Conservation (phyloP, 2,797 vertebrate species). For the Tarsius wallacei region DNA sequence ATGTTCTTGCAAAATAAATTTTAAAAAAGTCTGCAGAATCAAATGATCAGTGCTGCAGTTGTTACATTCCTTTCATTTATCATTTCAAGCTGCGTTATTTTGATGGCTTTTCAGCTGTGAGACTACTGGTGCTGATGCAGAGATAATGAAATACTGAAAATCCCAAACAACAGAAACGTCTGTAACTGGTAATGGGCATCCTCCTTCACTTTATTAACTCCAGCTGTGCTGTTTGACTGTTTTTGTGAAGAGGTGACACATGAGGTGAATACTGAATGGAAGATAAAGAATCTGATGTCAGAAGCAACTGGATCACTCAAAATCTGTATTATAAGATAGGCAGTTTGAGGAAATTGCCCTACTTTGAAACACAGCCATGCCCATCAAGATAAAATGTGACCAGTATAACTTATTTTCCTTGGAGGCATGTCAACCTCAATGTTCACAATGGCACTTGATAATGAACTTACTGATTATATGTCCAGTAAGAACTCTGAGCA, state of each 20-base stretch:
- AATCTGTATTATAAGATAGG: constrained; percentile 64
- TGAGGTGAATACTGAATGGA: constrained; percentile 86
- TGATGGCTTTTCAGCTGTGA: constrained; percentile 91
- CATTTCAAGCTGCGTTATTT: constrained; percentile 92
- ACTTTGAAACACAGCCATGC: constrained; percentile 47
- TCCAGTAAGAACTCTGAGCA: neutral
- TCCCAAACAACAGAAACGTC: constrained; percentile 94
- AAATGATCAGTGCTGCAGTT: constrained; percentile 83
- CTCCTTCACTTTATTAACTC: constrained; percentile 97
- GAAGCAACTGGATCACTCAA: constrained; percentile 74
- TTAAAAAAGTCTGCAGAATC: constrained; percentile 77
- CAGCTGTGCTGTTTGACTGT: constrained; percentile 95
- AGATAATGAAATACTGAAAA: constrained; percentile 98
- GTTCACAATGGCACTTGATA: constrained; percentile 22
- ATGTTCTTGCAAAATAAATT: constrained; percentile 70
- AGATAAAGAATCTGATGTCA: constrained; percentile 85
- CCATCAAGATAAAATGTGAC: constrained; percentile 65
- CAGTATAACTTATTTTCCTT: neutral
- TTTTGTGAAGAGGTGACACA: constrained; percentile 89
- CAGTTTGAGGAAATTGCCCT: constrained; percentile 68
- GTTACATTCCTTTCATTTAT: constrained; percentile 90
- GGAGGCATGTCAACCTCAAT: neutral
- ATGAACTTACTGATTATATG: neutral
- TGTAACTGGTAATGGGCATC: constrained; percentile 96
- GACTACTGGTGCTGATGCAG: constrained; percentile 94